Conservation (phyloP, 2,888 invertebrate genomes). For the Psylliodes chrysocephalus region DNA sequence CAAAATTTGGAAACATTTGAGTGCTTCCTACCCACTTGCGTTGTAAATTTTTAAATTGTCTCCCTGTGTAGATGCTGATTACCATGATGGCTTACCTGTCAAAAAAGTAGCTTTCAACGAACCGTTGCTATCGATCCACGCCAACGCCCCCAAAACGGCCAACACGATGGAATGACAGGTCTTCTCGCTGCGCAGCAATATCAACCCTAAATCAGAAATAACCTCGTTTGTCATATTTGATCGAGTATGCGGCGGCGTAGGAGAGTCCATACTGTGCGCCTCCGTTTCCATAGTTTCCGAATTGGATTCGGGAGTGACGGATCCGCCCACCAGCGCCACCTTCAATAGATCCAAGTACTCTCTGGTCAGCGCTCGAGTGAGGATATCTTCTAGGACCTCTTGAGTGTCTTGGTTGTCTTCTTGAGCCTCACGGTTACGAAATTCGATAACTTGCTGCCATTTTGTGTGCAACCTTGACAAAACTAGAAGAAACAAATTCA, state of each 20-base stretch:
- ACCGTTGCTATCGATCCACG: slow-evolving; percentile 88
- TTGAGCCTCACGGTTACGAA: slow-evolving; percentile 80
- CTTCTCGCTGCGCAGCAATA: slow-evolving; percentile 74
- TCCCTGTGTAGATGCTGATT: too few species aligned
- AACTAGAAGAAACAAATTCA: slow-evolving; percentile 67
- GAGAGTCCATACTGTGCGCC: slow-evolving; percentile 77
- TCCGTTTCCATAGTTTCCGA: slow-evolving; percentile 73
- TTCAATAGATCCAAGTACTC: slow-evolving; percentile 87
- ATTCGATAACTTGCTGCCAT: slow-evolving; percentile 82
- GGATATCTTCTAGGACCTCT: slow-evolving; percentile 86
- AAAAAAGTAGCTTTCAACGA: slow-evolving; percentile 83
- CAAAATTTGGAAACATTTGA: too few species aligned
- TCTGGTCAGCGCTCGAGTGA: slow-evolving; percentile 85
- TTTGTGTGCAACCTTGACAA: slow-evolving; percentile 76
- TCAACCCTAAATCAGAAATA: slow-evolving; percentile 81
- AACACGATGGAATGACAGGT: slow-evolving; percentile 74
- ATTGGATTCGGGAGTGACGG: slow-evolving; percentile 66
- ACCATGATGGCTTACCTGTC: slow-evolving; percentile 48
- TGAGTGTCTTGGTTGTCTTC: slow-evolving; percentile 84
- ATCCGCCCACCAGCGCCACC: slow-evolving; percentile 79
- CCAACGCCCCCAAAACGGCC: slow-evolving; percentile 74
- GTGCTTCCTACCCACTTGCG: too few species aligned
- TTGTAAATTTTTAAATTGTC: too few species aligned
- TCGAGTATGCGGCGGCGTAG: slow-evolving; percentile 65
- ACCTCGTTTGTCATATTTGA: slow-evolving; percentile 72